phyloP scores from a whole-genome alignment of 2,797 vertebrate genomes.

The Darevskia nairensis region DNA sequence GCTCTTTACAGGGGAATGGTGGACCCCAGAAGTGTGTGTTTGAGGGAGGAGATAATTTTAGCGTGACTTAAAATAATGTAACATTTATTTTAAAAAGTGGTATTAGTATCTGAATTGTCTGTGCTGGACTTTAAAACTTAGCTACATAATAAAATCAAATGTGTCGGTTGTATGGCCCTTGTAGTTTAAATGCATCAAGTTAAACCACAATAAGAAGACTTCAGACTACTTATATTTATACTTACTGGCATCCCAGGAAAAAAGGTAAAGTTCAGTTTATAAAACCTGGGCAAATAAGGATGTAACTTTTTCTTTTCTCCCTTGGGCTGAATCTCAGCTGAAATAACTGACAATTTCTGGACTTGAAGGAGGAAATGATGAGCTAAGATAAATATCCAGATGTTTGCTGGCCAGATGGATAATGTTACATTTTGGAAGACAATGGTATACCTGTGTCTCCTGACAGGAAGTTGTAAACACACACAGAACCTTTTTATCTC shows the following conservation, averaged over 20 bases:
- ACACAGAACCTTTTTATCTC: conserved; percentile 68
- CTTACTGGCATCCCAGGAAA: conserved; percentile 74
- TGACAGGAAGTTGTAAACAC: conserved; percentile 78
- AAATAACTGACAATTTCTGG: conserved; percentile 86
- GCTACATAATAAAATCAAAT: conserved; percentile 46
- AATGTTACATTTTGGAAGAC: conserved; percentile 79
- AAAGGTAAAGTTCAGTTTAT: conserved; percentile 78
- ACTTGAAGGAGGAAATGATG: conserved; percentile 87
- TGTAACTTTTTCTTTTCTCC: conserved; percentile 77
- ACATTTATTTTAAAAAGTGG: background rate
- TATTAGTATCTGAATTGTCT: conserved; percentile 24
- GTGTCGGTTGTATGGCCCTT: conserved; percentile 48
- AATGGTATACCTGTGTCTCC: conserved; percentile 78
- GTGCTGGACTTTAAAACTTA: conserved; percentile 30
- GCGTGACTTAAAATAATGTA: background rate
- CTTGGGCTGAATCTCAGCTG: conserved; percentile 78
- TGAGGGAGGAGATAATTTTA: background rate
- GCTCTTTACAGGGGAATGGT: no score
- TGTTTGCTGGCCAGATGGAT: conserved; percentile 85
- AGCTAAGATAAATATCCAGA: conserved; percentile 87
- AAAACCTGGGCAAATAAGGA: conserved; percentile 79
- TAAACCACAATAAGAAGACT: conserved; percentile 63
- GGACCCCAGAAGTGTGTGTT: no score
- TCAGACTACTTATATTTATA: conserved; percentile 78
- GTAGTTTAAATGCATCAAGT: conserved; percentile 41